A percentile compares a stretch with the other conserved stretches of the same genome.
phyloP scores from a whole-genome alignment of 2,797 vertebrate genomes.

The Gadopsis marmoratus region DNA sequence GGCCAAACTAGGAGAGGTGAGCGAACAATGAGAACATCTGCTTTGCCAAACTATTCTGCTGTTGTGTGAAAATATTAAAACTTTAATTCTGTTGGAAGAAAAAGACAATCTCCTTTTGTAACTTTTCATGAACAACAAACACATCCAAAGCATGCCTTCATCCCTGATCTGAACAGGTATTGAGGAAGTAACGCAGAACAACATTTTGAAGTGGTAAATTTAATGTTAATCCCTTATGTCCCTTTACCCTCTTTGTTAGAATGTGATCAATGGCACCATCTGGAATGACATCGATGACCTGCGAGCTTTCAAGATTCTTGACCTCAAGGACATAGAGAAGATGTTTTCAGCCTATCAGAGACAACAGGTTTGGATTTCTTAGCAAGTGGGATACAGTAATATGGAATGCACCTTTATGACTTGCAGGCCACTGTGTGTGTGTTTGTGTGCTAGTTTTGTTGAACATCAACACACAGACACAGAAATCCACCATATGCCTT shows the following conservation, averaged over 20 bases:
- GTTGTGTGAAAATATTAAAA: neutral
- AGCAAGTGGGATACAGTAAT: neutral
- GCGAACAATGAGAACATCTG: conserved; percentile 27
- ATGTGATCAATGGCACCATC: conserved; percentile 93
- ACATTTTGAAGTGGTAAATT: neutral
- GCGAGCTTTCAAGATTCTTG: conserved; percentile 92
- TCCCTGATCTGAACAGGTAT: neutral
- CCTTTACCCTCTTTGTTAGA: conserved; percentile 78
- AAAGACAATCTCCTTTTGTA: neutral
- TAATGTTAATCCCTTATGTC: neutral
- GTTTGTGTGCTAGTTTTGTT: conserved; percentile 21
- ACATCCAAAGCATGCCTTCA: neutral
- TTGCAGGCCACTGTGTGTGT: conserved; percentile 1
- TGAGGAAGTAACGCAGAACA: neutral
- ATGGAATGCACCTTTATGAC: neutral
- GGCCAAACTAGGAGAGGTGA: conserved; percentile 96
- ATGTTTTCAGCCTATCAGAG: conserved; percentile 99
- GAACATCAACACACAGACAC: neutral
- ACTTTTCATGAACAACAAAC: neutral
- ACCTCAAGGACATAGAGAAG: conserved; percentile 98
- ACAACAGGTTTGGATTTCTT: conserved; percentile 90
- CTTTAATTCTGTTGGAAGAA: neutral
- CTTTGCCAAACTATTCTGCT: neutral
- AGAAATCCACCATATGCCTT: neutral
- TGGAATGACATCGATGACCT: conserved; percentile 97